Conservation (phyloP, 2,113 vertebrate genomes). For the Hippoglossus stenolepis region DNA sequence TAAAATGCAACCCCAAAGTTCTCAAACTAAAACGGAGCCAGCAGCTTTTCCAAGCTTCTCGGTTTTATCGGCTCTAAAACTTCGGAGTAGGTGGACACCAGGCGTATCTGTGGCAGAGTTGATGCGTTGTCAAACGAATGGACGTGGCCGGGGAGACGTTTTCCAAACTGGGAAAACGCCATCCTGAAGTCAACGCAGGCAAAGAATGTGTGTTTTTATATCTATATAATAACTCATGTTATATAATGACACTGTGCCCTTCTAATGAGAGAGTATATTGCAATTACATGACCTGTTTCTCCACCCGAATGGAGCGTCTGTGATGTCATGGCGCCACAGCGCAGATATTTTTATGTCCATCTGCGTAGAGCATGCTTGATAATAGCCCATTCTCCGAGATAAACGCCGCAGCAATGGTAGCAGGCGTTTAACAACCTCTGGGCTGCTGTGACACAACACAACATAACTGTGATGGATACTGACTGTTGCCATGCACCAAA, state of each 20-base stretch:
- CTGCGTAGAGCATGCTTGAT: conserved; percentile 35
- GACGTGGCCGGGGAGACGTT: neutral
- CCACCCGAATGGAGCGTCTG: conserved; percentile 28
- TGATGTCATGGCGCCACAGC: conserved; percentile 57
- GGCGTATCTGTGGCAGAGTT: no score
- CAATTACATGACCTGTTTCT: conserved; percentile 43
- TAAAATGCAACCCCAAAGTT: neutral
- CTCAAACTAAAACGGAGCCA: neutral
- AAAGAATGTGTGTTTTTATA: conserved; percentile 10
- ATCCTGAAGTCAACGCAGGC: neutral
- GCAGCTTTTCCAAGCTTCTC: no score
- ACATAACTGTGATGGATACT: conserved; percentile 45
- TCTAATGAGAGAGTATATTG: conserved; percentile 60
- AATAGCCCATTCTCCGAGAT: conserved; percentile 45
- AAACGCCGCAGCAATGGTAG: conserved; percentile 26
- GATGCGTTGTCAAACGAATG: no score
- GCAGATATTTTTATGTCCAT: conserved; percentile 54
- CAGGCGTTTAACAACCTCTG: conserved; percentile 41
- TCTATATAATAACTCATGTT: conserved; percentile 50
- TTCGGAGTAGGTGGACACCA: no score
- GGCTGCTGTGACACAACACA: conserved; percentile 51
- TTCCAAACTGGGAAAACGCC: conserved; percentile 25
- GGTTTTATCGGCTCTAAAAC: no score
- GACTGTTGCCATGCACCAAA: conserved; percentile 52
- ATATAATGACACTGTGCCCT: conserved; percentile 56